Base-by-base conservation (phyloP, 2,888 invertebrate species). In the Hemicrepidius hirtus region DNA sequence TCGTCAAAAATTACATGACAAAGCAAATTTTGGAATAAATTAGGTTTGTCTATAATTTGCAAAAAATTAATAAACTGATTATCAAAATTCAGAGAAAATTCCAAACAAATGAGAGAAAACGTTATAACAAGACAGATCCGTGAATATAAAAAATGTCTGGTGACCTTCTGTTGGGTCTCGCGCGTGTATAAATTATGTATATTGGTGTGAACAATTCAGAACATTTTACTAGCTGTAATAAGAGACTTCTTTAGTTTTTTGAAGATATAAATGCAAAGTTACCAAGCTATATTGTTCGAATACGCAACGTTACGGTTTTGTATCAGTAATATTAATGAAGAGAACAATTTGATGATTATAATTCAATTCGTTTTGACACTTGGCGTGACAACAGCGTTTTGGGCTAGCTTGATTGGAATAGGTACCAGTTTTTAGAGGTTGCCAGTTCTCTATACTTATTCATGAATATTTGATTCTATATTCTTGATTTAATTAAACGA, bases 131-230 rank as follows among this genome's bases (percentile, higher is more conserved):
- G 21, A 28, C 28, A 50, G 50, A n/a, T 6, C 28, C 20, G 50
- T 28, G 50, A 44, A 18, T 18, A 18, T 18, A 28, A 28, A 50
- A 50, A 50, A 50, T 50, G 50, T 28, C n/a, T 28, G 50, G 21
- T 50, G 50, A 50, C 50, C 50, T 50, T 50, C 50, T 50, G n/a
- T 10, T 50, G 50, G 24, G 50, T 50, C 50, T 50, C 50, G 50
- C 50, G 50, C 50, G 50, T 50, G 28, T 50, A 50, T 50, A 50
- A 50, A 50, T 50, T 50, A 50, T 50, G 50, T 50, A 50, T 50
- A 20, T 50, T 28, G 50, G 50, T 50, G 50, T 28, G 50, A 50
- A 50, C 50, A 50, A 50, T 50, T 21, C 50, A 28, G 50, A 50
- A 21, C 50, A 24, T 12, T 28, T 50, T 20, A 13, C 50, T 2